Base-by-base conservation (phyloP, 2,797 vertebrate species). In the Bradypodion pumilum region DNA sequence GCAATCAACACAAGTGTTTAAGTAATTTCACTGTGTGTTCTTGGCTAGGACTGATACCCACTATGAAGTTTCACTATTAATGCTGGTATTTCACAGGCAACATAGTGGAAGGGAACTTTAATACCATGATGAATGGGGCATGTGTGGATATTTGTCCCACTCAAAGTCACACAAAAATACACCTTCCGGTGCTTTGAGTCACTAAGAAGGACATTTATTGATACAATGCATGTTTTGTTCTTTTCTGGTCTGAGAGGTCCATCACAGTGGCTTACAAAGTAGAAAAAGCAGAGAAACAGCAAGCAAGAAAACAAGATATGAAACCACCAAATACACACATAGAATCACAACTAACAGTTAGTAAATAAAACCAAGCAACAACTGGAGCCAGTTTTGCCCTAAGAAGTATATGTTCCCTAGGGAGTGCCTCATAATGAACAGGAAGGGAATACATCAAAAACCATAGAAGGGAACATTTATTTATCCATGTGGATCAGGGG, bases 401-500 rank as follows among this genome's bases (percentile, higher is more conserved):
- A 85, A 86, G 89, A 81, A 77, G 42, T 46, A 40, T 37, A 19
- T 87, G 77, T 91, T 80, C 82, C 73, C 27, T 52, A 90, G 81
- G 87, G 86, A 83, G 86, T 60, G 86, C 83, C 60, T 84, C 73
- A 90, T 91, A 90, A 60, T 84, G 85, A 86, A 88, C 0, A 60
- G 46, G 37, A 60, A 56, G 85, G 85, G 88, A 89, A 77, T 49
- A 92, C 87, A 92, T 92, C 88, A 78, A 91, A 91, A 92, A 82
- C 83, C 81, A 84, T 86, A 89, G 89, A 80, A 86, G 68, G 82
- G n/a, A 37, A 32, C 66, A 81, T 85, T 63, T 59, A 35, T 42
- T 68, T 76, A 76, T 76, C 35, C 49, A 21, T 76, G 44, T 68
- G 76, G 29, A n/a, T n/a, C n/a, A n/a, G n/a, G n/a, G n/a, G n/a